phyloP scores from a whole-genome alignment of 1,140 invertebrate genomes.

The Drosophila sulfurigaster region DNA sequence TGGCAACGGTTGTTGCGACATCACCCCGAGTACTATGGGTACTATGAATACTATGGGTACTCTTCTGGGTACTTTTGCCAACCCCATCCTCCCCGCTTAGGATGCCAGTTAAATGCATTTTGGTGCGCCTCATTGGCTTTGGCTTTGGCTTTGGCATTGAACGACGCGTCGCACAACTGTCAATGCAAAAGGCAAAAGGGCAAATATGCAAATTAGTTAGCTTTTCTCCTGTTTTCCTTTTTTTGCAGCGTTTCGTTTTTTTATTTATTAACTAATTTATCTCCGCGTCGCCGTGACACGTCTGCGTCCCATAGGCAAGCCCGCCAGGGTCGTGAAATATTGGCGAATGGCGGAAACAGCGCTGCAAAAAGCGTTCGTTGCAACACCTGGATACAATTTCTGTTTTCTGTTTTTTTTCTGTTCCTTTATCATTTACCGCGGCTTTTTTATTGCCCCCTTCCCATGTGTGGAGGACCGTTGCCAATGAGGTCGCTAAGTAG shows the following conservation, averaged over 20 bases:
- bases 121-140: conserved; percentile 82
- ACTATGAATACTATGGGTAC: too few species aligned
- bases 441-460: conserved; percentile 4
- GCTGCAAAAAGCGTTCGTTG: conserved; percentile 68
- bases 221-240: conserved; percentile 46
- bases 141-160: conserved; percentile 51
- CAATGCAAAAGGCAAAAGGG: conserved; percentile 68
- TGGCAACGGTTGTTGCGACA: conserved; percentile 61
- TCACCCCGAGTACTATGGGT: not conserved
- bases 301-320: conserved; percentile 61
- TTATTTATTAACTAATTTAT: conserved; percentile 84
- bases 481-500: conserved; percentile 57
- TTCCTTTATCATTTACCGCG: conserved; percentile 25
- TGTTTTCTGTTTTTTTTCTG: conserved; percentile 13
- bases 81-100: conserved; percentile 23
- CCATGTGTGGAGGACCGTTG: conserved; percentile 11
- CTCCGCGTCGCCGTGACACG: conserved; percentile 68
- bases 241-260: conserved; percentile 21
- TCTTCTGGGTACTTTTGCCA: not conserved
- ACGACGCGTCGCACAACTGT: conserved; percentile 53
- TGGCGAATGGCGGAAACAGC: conserved; percentile 57
- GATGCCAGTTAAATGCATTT: conserved; percentile 68
- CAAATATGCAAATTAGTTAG: conserved; percentile 82
- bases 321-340: conserved; percentile 77
- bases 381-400: conserved; percentile 77